These are phyloP conservation scores for Neodiprion pinetum DNA, from an alignment of 1,140 invertebrate species.

Conservation along the genomic window DNA sequence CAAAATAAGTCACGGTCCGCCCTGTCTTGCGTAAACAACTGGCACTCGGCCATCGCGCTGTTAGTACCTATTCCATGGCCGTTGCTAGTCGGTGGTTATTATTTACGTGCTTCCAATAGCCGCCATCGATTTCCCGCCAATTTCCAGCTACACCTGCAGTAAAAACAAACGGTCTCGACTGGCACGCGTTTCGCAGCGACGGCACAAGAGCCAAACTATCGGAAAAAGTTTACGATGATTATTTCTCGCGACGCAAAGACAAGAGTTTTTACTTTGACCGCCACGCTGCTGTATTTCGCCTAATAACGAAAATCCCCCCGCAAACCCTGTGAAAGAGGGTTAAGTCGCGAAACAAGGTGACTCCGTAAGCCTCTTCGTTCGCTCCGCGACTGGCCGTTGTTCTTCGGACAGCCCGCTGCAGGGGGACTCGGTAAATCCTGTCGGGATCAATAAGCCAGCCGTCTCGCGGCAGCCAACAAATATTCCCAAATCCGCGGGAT, in stretches of 20 bases:
- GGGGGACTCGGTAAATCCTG: neutral
- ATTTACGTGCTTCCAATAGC: neutral
- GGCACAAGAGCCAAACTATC: too few species aligned
- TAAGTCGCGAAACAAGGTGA: too few species aligned
- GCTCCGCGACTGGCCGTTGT: neutral
- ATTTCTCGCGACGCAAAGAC: too few species aligned
- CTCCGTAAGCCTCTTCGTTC: too few species aligned
- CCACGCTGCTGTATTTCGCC: neutral
- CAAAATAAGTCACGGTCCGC: too few species aligned
- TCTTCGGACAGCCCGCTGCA: neutral
- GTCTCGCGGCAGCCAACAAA: neutral
- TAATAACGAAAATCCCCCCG: neutral
- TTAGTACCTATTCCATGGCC: neutral
- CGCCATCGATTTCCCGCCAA: neutral
- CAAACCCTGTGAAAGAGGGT: neutral
- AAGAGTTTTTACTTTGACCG: too few species aligned
- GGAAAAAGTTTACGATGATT: too few species aligned
- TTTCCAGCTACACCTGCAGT: neutral
- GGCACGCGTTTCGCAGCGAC: too few species aligned
- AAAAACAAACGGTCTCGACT: too few species aligned
- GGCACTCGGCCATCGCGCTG: constrained; percentile 18
- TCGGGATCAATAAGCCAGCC: neutral
- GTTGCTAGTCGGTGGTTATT: neutral
- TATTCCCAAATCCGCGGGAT: neutral
- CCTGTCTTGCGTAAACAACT: constrained; percentile 10